Conservation (phyloP, 2,888 invertebrate genomes). For the Machimus rusticus region DNA sequence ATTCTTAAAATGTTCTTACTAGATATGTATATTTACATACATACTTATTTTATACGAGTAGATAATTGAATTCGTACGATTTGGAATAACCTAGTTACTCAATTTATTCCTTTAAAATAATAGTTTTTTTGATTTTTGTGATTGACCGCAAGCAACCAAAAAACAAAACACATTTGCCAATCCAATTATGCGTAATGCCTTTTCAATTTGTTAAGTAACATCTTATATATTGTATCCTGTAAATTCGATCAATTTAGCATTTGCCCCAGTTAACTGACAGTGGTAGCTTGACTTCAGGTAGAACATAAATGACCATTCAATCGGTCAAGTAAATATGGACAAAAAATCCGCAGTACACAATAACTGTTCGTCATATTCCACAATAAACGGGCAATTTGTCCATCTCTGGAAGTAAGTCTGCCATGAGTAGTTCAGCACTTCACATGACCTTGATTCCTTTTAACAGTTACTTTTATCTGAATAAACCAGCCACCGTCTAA, state of each 20-base stretch:
- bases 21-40: no score
- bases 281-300: background rate
- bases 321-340: background rate
- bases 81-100: no score
- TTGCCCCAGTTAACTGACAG: background rate
- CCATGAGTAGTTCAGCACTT: background rate
- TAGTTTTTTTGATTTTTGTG: no score
- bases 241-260: background rate
- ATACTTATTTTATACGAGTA: no score
- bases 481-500: background rate
- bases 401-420: background rate
- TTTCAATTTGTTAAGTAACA: no score
- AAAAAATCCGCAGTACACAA: background rate
- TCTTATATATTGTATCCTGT: background rate
- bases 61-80: no score
- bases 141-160: no score
- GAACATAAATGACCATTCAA: background rate
- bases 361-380: background rate
- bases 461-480: slow-evolving; percentile 11
- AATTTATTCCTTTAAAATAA: no score
- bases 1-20: no score
- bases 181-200: no score
- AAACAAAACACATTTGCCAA: no score
- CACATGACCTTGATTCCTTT: slow-evolving; percentile 29
- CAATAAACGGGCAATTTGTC: background rate